Base-by-base conservation (phyloP, 2,888 invertebrate genomes). In the Tolmerus cingulatus region DNA sequence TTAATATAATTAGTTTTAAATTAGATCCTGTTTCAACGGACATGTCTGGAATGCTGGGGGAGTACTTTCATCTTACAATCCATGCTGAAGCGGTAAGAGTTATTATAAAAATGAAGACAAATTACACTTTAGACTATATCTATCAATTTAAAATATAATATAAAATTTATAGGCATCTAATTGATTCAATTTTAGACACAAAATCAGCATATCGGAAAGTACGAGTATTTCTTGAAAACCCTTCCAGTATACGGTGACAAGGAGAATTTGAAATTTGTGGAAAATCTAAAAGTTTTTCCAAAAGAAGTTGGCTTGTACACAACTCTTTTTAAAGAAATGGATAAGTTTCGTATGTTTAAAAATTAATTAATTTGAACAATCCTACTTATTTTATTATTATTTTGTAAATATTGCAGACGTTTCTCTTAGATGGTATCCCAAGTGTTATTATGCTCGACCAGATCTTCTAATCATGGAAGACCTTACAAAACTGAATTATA, bases 381-480 rank as follows among this genome's bases (percentile, higher is more conserved):
- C 16, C 46, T 23, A 40, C 16, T 74, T 23, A 40, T 16, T 74
- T 1, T 57, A 74, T 43, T 43, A 78, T 78, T 34, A 43, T 84
- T 81, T 40, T n/a, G 46, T 79, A 30, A 30, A 2, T 30, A 30
- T 51, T 55, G 37, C 19, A 74, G 30, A 23, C 34, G 74, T 12
- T 5, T 55, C 77, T 51, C 4, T 19, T 16, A 87, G 77, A 74
- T 88, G 88, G 88, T 85, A 79, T 85, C 92, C 94, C n/a, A 91
- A 91, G 19, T 93, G 93, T 88, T 93, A 92, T 88, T 92, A 92
- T 87, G 91, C 91, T 7, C 91, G 92, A 34, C 91, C 91, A 81
- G 91, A 92, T 88, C 88, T 92, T 2, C 88, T 93, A 86, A 91
- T 94, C 4, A 92, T 94, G 78, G 94, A 94, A 90, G 93, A 94